Evolutionary conservation across 2,888 invertebrate genomes (phyloP).

Genomic region (Eumacrocentrus americanus): DNA sequence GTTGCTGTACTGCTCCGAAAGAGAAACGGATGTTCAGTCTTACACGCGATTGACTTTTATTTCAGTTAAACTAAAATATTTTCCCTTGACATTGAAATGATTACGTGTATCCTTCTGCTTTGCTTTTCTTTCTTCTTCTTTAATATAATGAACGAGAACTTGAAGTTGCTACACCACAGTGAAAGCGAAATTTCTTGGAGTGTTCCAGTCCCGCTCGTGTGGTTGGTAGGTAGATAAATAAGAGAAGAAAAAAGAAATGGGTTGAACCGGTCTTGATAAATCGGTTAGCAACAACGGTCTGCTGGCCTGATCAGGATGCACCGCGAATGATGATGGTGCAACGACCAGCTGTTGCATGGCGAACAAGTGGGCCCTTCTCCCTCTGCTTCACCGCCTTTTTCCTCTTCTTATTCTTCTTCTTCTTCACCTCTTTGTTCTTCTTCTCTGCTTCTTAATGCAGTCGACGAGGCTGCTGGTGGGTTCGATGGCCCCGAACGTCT

Average conservation of each 20-base stretch:
- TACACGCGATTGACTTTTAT: too few relatives aligned
- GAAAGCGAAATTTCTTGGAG: constrained; percentile 17
- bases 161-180: too few relatives aligned
- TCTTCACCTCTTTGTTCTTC: constrained; percentile 25
- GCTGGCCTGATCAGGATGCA: constrained; percentile 30
- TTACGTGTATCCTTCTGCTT: not conserved
- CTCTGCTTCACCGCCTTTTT: constrained; percentile 18
- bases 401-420: too few relatives aligned
- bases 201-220: constrained; percentile 27
- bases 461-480: constrained; percentile 36
- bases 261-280: constrained; percentile 46
- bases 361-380: constrained; percentile 34
- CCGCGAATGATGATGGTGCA: constrained; percentile 35
- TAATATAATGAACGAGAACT: not conserved
- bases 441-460: constrained; percentile 23
- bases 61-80: too few relatives aligned
- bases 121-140: not conserved
- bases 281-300: constrained; percentile 47
- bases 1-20: too few relatives aligned
- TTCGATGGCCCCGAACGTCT: constrained; percentile 37
- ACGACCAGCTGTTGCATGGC: constrained; percentile 49
- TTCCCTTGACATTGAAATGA: not conserved
- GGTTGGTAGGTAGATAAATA: constrained; percentile 29
- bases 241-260: constrained; percentile 25
- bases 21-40: too few relatives aligned